Evolutionary conservation across 2,888 invertebrate species (phyloP).

Genomic region (Thymelicus lineola): DNA sequence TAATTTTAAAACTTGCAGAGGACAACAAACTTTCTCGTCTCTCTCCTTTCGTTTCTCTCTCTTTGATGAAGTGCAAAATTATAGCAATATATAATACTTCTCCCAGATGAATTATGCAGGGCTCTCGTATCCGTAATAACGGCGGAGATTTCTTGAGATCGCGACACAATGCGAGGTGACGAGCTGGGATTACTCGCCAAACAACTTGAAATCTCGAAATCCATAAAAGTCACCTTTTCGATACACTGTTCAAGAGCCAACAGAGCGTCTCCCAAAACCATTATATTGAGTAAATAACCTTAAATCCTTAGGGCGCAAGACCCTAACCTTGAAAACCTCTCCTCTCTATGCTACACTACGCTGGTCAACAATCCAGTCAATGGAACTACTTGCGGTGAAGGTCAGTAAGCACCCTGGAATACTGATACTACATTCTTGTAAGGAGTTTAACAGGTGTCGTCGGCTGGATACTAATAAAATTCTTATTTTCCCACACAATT

Average conservation of each 20-base stretch:
- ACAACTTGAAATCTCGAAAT: constrained; percentile 71
- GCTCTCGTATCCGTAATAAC: constrained; percentile 63
- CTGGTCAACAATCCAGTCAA: background rate
- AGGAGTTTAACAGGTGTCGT: too few species aligned
- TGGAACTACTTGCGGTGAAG: too few species aligned
- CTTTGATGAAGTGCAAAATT: constrained; percentile 27
- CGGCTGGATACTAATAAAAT: too few species aligned
- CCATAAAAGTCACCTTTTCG: constrained; percentile 67
- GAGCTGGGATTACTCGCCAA: constrained; percentile 70
- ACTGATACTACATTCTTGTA: too few species aligned
- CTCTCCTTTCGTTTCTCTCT: constrained; percentile 12
- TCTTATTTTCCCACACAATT: too few species aligned
- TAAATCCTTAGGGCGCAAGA: background rate
- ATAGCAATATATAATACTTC: constrained; percentile 44
- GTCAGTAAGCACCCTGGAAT: too few species aligned
- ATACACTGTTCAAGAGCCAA: constrained; percentile 48
- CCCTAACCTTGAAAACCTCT: background rate
- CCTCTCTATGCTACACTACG: background rate
- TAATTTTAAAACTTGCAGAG: constrained; percentile 16
- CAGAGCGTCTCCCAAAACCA: background rate
- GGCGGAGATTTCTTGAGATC: constrained; percentile 57
- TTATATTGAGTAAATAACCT: constrained; percentile 12
- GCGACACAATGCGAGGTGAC: constrained; percentile 55
- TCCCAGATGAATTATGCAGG: constrained; percentile 47
- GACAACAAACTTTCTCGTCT: constrained; percentile 25